Evolutionary conservation across 2,797 vertebrate genomes (phyloP), one percentile per base, ranked within the genome.

Genomic region (Gadopsis marmoratus): DNA sequence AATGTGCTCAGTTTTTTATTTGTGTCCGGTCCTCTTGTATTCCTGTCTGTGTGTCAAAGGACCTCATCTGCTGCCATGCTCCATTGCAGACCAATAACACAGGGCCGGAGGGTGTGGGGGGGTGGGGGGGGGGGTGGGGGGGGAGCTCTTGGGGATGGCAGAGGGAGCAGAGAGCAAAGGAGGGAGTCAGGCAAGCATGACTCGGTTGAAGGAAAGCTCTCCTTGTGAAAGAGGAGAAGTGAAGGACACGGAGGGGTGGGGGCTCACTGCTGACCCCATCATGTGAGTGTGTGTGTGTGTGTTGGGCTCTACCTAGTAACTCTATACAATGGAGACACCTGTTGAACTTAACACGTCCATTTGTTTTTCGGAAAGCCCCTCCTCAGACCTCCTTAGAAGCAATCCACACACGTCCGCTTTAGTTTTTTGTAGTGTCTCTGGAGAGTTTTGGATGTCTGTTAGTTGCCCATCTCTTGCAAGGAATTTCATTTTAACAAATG

Each of bases 51-150:
- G 65, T 86, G 77, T 89, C 90, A 88, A 85, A 91, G 88, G 89
- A 90, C 79, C 91, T 92, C 87, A 90, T 90, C 85, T 89, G 83
- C 80, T 41, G 86, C 90, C 89, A 88, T 86, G 91, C 89, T 92
- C 81, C 86, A 86, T 66, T 89, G 89, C 91, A 91, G 86, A 90
- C 81, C 91, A 89, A 89, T 89, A 89, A 85, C 85, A 84, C 62
- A 16, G 79, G 81, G 66, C 66, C 41, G 83, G 65, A 76, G 81
- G 84, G 81, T 8, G 61, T 63, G 74, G 3, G 31, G 33, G 33
- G 33, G 33, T 6, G 33, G 33, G 1, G 33, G 31, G 3, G 31
- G 31, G 3, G n/a, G n/a, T n/a, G n/a, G n/a, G 35, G 5, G 79
- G 69, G 3, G 60, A 9, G 5, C 63, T 56, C 45, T 16, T 5